Evolutionary conservation across 2,113 vertebrate genomes (phyloP), one percentile per base, ranked within the genome.

Genomic region (Vulpes lagopus): DNA sequence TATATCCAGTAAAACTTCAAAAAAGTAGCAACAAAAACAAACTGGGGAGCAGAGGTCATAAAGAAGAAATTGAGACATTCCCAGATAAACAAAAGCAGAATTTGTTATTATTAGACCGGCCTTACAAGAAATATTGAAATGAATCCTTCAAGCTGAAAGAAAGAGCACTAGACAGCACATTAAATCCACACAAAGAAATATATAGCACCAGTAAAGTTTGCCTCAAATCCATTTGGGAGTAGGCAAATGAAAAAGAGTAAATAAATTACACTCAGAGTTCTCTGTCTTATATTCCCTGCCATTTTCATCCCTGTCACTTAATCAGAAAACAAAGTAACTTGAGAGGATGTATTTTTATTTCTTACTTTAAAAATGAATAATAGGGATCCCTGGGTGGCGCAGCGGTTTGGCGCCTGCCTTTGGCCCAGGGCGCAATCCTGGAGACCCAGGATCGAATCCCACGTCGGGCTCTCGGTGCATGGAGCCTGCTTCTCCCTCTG

Each of bases 281-380:
- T 81, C 80, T 64, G 8, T 76, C 32, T 67, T 35, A 64, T 65
- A 32, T 55, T 55, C 8, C 59, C 32, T 65, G 3, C 49, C 32
- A 32, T 11, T 11, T 25, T 78, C 8, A 65, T 32, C n/a, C 49
- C 12, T 55, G 25, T 38, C n/a, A 55, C 69, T 59, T 65, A 57
- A 93, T 74, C 59, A 78, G 59, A 93, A 93, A 93, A 86, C 32
- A 25, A 65, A 53, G 60, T 51, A 86, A 53, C 71, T 76, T 93
- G 55, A 74, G 55, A 76, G 74, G 69, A 86, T 43, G 35, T 35
- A 65, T 43, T 78, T 78, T 78, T 80, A 80, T 67, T 80, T 78
- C 59, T 64, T 79, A 27, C 60, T 79, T 53, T 20, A 65, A 90
- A 64, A 90, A 79, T 79, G 35, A 35, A 53, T 74, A 16, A 38